Evolutionary conservation across 2,113 vertebrate species (phyloP).

Genomic region (Ovis canadensis): DNA sequence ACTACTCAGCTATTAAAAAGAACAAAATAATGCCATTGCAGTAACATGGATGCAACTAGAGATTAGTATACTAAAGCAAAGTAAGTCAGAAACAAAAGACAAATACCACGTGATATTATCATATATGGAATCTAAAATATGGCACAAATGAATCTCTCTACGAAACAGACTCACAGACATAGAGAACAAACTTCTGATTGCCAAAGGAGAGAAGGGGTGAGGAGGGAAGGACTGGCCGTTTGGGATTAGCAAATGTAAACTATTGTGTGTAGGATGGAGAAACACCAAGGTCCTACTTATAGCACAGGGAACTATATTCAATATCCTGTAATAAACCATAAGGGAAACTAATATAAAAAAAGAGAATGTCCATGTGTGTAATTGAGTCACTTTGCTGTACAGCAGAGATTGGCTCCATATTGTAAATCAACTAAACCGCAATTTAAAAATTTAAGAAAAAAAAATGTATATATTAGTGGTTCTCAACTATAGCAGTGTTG

Average conservation of each 20-base stretch:
- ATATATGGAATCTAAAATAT: not conserved
- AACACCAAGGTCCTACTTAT: not conserved
- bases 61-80: not conserved
- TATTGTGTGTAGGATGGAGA: not conserved
- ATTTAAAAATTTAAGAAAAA: not conserved
- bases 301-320: not conserved
- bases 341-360: not conserved
- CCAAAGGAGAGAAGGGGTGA: not conserved
- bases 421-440: not conserved
- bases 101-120: not conserved
- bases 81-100: not conserved
- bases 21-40: not conserved
- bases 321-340: not conserved
- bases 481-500: not conserved
- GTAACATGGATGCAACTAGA: not conserved
- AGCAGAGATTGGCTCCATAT: not conserved
- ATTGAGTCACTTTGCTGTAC: not conserved
- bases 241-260: not conserved
- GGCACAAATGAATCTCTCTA: not conserved
- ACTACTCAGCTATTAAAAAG: not conserved
- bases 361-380: not conserved
- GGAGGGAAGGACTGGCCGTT: not conserved
- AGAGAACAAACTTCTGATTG: not conserved
- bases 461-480: not conserved
- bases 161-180: not conserved